phyloP scores from a whole-genome alignment of 1,140 invertebrate genomes.

The Neodiprion fabricii region DNA sequence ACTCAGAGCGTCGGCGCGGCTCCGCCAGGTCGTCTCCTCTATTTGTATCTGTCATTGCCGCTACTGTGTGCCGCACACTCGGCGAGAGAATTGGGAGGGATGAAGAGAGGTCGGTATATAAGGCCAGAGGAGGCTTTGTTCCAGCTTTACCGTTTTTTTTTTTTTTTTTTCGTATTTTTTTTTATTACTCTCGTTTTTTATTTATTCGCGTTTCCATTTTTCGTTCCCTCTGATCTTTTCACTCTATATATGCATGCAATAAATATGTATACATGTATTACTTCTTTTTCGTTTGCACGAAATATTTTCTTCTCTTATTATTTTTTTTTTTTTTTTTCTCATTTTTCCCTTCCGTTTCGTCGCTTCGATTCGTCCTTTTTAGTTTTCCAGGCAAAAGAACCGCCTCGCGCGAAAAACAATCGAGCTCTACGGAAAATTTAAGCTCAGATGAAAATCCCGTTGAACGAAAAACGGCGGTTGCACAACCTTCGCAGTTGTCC shows the following conservation, averaged over 20 bases:
- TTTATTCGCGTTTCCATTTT: constrained; percentile 20
- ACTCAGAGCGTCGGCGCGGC: constrained; percentile 1
- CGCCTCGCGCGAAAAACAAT: too few relatives aligned
- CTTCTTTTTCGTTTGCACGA: background rate
- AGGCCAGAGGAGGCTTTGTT: constrained; percentile 11
- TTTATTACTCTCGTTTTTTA: constrained; percentile 28
- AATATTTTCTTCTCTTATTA: background rate
- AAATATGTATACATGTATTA: too few relatives aligned
- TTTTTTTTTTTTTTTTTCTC: too few relatives aligned
- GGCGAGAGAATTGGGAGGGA: background rate
- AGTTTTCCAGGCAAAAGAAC: too few relatives aligned
- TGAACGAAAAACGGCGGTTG: constrained; percentile 17
- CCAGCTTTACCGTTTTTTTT: constrained; percentile 29
- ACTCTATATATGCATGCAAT: background rate
- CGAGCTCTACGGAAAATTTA: too few relatives aligned
- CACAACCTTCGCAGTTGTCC: background rate
- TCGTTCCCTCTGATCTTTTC: constrained; percentile 3
- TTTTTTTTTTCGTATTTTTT: constrained; percentile 17
- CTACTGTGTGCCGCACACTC: constrained; percentile 20
- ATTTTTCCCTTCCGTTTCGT: too few relatives aligned
- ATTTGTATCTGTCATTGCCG: constrained; percentile 62
- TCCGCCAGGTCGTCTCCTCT: constrained; percentile 44
- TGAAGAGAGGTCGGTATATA: background rate
- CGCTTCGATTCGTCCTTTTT: too few relatives aligned
- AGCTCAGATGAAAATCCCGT: constrained; percentile 12